These are phyloP conservation scores for Aphelenchoides avenae DNA, from an alignment of 1,140 invertebrate genomes.

Conservation along the genomic window DNA sequence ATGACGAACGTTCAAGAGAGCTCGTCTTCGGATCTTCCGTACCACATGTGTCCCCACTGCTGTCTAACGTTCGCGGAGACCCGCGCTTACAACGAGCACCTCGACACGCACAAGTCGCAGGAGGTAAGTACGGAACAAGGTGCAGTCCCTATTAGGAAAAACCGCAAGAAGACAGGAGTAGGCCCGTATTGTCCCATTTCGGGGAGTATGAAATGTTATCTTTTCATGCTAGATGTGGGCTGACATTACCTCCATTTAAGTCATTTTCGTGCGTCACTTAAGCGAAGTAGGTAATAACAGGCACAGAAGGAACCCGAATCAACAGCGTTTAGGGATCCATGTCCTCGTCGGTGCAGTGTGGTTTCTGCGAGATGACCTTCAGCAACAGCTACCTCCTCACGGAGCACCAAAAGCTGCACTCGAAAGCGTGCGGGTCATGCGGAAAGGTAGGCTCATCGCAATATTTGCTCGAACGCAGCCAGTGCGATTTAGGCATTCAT, in stretches of 20 bases:
- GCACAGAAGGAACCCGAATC: too few species aligned
- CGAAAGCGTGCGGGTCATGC: slow-evolving; percentile 34
- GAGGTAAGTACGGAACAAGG: too few species aligned
- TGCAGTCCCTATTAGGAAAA: too few species aligned
- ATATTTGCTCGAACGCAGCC: too few species aligned
- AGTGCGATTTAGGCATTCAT: slow-evolving; percentile 45
- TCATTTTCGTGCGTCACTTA: too few species aligned
- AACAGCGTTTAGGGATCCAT: too few species aligned
- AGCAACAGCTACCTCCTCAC: slow-evolving; percentile 29
- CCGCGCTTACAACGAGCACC: slow-evolving; percentile 25
- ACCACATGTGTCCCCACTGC: slow-evolving; percentile 50
- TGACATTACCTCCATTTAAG: too few species aligned
- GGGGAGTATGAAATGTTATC: too few species aligned
- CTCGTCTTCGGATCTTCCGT: slow-evolving; percentile 20
- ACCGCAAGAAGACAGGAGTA: too few species aligned
- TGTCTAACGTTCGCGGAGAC: slow-evolving; percentile 47
- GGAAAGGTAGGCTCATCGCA: slow-evolving; percentile 29
- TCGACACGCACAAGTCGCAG: slow-evolving; percentile 22
- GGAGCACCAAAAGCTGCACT: slow-evolving; percentile 36
- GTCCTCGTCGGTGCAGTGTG: slow-evolving; percentile 25
- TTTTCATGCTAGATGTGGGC: too few species aligned
- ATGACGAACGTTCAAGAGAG: slow-evolving; percentile 1
- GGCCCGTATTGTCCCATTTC: too few species aligned
- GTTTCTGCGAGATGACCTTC: slow-evolving; percentile 40
- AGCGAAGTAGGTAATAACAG: too few species aligned